Base-by-base conservation (phyloP, 37 sponge, comb jelly and placozoan genomes). In the Aphrocallistes beatrix region DNA sequence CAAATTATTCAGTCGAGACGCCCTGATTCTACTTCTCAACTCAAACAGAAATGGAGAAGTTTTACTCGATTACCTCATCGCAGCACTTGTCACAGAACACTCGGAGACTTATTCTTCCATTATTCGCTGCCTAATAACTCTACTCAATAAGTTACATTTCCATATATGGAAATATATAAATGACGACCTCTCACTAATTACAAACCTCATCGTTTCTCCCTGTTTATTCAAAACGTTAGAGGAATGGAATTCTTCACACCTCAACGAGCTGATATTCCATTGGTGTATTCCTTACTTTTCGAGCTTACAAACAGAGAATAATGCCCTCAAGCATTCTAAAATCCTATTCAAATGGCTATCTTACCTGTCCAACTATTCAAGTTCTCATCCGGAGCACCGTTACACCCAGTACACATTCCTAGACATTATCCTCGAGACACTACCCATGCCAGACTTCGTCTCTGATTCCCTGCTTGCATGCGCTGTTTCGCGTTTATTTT, bases 31-130 rank as follows among this genome's bases (percentile, higher is more conserved):
- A 25, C 75, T 60, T 6, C 75, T 60, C 8, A 60, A 60, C 21
- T 60, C 75, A 6, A 60, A 60, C n/a, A 19, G 75, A 60, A 60
- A 60, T 60, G 75, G 75, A 60, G n/a, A 60, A 25, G 75, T 60
- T 32, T 13, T 60, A 1, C 8, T 60, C 10, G 75, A 60, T 13
- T 60, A 3, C 3, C 10, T 60, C n/a, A 60, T 60, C 10, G 3
- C 25, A 25, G 10, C 75, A 25, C 34, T 60, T 6, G 34, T 28
- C 25, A 21, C n/a, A 19, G n/a, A 60, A 13, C 75, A 60, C 75
- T 21, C 75, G 17, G 3, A 60, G 10, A 19, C 21, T 19, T 60
- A 60, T 30, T 60, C 75, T 60, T 60, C 75, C 6, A 19, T 60
- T 30, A 60, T 13, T 13, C 75, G 8, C 8, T 60, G 75, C n/a